These are phyloP conservation scores for Epinephelus cyanopodus DNA, from an alignment of 2,113 vertebrate genomes.

Conservation along the genomic window DNA sequence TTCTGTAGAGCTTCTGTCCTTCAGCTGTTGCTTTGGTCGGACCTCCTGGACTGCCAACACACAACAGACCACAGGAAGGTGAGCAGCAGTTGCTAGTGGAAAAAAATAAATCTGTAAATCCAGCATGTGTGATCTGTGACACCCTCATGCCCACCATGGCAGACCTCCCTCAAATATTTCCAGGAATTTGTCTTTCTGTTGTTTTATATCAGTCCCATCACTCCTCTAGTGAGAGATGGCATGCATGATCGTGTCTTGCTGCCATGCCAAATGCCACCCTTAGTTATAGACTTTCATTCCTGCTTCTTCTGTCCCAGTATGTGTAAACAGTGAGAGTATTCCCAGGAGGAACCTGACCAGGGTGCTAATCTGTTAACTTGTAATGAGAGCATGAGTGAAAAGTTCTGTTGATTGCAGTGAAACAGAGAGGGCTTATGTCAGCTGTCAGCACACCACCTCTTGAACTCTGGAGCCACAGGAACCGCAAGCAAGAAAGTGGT, in stretches of 20 bases:
- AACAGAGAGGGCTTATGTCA: conserved; percentile 44
- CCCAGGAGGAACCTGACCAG: conserved; percentile 32
- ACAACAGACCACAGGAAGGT: conserved; percentile 92
- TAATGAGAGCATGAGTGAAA: conserved; percentile 27
- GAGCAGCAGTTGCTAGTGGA: conserved; percentile 60
- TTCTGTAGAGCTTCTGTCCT: conserved; percentile 65
- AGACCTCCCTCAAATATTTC: conserved; percentile 29
- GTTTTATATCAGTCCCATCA: conserved; percentile 15
- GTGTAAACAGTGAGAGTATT: conserved; percentile 16
- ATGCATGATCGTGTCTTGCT: conserved; percentile 30
- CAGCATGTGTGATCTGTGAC: conserved; percentile 33
- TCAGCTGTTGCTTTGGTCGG: conserved; percentile 84
- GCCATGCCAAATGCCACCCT: not conserved
- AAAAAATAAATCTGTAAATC: not conserved
- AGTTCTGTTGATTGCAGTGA: conserved; percentile 22
- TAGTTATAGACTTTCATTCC: conserved; percentile 12
- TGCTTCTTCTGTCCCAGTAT: conserved; percentile 5
- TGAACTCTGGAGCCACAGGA: conserved; percentile 40
- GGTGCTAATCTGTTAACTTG: conserved; percentile 50
- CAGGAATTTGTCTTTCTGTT: not conserved
- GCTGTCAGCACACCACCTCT: conserved; percentile 51
- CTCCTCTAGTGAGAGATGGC: not conserved
- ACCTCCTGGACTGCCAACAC: conserved; percentile 84
- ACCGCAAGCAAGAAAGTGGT: not conserved
- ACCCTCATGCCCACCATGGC: not conserved